Conservation (phyloP, 2,888 invertebrate species). For the Megamerina dolium region DNA sequence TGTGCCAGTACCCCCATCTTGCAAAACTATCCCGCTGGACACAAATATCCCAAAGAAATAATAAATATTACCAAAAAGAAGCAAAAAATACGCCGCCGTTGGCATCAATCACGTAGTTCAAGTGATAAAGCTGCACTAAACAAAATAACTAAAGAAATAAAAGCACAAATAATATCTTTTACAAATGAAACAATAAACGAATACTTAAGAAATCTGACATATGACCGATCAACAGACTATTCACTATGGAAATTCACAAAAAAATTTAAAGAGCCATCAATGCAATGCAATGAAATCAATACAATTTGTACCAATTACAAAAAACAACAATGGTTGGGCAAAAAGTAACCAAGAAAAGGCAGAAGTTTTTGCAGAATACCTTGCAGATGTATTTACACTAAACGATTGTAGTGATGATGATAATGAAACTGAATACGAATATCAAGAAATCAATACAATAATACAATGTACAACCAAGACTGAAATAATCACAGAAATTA, state of each 20-base stretch:
- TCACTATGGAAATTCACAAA: neutral
- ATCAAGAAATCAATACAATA: neutral
- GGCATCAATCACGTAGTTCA: neutral
- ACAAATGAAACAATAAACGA: neutral
- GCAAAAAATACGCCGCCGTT: too few species aligned
- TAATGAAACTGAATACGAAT: too few species aligned
- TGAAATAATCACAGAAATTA: too few species aligned
- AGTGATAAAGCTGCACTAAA: neutral
- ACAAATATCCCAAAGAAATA: too few species aligned
- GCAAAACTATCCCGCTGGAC: neutral
- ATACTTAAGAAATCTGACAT: too few species aligned
- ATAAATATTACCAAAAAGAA: too few species aligned
- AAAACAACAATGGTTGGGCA: too few species aligned
- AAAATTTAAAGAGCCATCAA: neutral
- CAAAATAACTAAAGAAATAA: too few species aligned
- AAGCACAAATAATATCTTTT: neutral
- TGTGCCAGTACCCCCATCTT: neutral
- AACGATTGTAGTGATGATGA: neutral
- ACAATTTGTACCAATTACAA: too few species aligned
- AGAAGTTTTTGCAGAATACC: neutral
- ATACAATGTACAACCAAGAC: neutral
- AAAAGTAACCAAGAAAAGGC: too few species aligned
- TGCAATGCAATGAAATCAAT: too few species aligned
- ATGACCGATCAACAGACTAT: neutral
- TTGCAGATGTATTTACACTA: neutral